phyloP scores from a whole-genome alignment of 2,113 vertebrate genomes.

The Zosterops hypoxanthus region DNA sequence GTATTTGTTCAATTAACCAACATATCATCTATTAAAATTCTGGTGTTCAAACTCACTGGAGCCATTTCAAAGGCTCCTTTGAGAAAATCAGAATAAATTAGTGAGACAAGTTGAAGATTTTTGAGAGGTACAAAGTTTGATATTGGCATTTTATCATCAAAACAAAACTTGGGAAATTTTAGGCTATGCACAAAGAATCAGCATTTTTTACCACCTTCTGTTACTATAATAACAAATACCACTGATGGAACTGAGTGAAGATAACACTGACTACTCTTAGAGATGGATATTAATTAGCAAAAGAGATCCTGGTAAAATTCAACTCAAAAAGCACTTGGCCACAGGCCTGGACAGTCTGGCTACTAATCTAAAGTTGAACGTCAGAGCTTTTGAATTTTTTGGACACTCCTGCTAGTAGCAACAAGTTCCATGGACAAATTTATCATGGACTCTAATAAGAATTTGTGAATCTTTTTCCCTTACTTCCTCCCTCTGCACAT shows the following conservation, averaged over 20 bases:
- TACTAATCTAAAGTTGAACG: neutral
- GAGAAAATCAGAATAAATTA: slow-evolving; percentile 15
- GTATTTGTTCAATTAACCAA: slow-evolving; percentile 38
- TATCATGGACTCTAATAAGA: neutral
- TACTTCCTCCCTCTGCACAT: rapidly evolving
- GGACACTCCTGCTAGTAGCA: neutral
- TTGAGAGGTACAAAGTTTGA: neutral
- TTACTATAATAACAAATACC: neutral
- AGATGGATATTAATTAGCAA: neutral
- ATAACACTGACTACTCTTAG: neutral
- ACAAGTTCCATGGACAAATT: neutral
- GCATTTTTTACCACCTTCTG: neutral
- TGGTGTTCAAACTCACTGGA: neutral
- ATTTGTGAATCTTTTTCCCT: neutral
- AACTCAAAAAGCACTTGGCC: neutral
- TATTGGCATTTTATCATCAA: neutral
- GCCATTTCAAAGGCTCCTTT: slow-evolving; percentile 15
- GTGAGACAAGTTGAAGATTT: neutral
- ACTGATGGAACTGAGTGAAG: neutral
- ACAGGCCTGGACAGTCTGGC: neutral
- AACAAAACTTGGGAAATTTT: neutral
- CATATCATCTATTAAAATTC: neutral
- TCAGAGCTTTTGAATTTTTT: neutral
- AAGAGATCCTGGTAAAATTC: neutral
- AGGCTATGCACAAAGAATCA: neutral